Evolutionary conservation across 2,888 invertebrate species (phyloP).

Genomic region (Amphimallon solstitiale): DNA sequence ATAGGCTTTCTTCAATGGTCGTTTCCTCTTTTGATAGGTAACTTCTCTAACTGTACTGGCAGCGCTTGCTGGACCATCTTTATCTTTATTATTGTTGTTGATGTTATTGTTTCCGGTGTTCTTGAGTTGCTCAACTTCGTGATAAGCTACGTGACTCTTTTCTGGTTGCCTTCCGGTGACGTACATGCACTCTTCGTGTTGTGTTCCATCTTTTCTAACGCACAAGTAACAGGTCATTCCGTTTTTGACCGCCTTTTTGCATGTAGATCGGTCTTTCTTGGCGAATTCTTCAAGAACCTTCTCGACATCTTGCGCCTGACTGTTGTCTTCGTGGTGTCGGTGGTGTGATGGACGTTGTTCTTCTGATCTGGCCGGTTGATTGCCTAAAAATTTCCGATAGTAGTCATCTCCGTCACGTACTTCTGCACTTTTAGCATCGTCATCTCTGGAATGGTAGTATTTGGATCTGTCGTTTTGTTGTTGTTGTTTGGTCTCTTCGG

Average conservation of each 20-base stretch:
- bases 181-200: slow-evolving; percentile 84
- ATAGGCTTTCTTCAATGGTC: slow-evolving; percentile 31
- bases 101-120: slow-evolving; percentile 17
- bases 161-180: slow-evolving; percentile 75
- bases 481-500: slow-evolving; percentile 45
- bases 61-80: slow-evolving; percentile 53
- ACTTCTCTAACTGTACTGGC: slow-evolving; percentile 61
- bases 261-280: slow-evolving; percentile 76
- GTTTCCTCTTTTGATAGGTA: slow-evolving; percentile 18
- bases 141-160: slow-evolving; percentile 73
- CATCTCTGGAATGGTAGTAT: not conserved
- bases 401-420: slow-evolving; percentile 8
- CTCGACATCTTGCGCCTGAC: slow-evolving; percentile 75
- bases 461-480: not conserved
- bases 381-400: slow-evolving; percentile 14
- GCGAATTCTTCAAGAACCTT: slow-evolving; percentile 78
- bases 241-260: slow-evolving; percentile 76
- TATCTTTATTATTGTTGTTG: not conserved
- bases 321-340: slow-evolving; percentile 51
- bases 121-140: slow-evolving; percentile 65
- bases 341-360: slow-evolving; percentile 38
- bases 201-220: slow-evolving; percentile 73
- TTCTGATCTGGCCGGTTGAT: slow-evolving; percentile 30
- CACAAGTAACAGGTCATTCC: slow-evolving; percentile 83
- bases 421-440: not conserved